Base-by-base conservation (phyloP, 2,888 invertebrate species). In the Drosophila anceps region DNA sequence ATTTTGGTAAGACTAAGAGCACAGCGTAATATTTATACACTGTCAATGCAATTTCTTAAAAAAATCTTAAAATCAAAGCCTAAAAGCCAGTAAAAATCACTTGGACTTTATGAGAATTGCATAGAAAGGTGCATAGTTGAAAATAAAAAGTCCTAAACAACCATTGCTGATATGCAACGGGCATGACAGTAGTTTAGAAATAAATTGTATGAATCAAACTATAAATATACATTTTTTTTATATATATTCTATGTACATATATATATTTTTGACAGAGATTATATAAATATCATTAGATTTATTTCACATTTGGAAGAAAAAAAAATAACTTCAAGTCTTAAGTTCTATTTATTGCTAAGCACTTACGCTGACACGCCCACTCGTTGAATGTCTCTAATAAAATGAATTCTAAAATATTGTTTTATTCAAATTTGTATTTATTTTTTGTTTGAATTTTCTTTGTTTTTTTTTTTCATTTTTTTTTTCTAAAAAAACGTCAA, bases 401-500 rank as follows among this genome's bases (percentile, higher is more conserved):
- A 35, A 24, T 24, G 15, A 24, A 29, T 18, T 24, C 27, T 29
- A 54, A 39, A 37, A 15, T 12, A 18, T 35, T 9, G 9, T 15
- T 24, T 24, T 35, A 27, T 54, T n/a, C n/a, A 54, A 27, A 39
- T 27, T n/a, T 54, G 1, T 15, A 51, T 50, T 33, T 51, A 12
- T 2, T 27, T 27, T 37, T 37, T 53, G 15, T 7, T 37, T 39
- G 37, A 24, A 13, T 20, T 51, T 37, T 27, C 12, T 29, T 29
- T 39, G 10, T 48, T 39, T 31, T 15, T 37, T 50, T 27, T 29
- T 18, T 33, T 43, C 5, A n/a, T 35, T 51, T 37, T 27, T 18
- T 33, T 51, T 31, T 37, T 18, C 5, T 20, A 35, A 46, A 37
- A 60, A 64, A 20, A 18, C 66, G 55, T 70, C 62, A 61, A 79